Evolutionary conservation across 2,888 invertebrate species (phyloP).

Genomic region (Erebia aethiops): DNA sequence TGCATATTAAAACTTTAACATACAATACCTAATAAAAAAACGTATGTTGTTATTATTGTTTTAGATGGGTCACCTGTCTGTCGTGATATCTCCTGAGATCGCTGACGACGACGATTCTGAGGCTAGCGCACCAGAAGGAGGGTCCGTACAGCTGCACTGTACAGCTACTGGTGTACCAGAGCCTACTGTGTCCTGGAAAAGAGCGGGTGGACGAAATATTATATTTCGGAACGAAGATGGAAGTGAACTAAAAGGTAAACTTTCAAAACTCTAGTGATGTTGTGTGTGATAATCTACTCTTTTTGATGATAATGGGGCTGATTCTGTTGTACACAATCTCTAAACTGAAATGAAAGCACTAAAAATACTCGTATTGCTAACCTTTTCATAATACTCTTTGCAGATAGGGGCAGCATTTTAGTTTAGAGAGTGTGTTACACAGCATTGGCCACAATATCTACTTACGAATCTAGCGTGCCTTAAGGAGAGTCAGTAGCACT

Average conservation of each 20-base stretch:
- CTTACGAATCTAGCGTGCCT: conserved; percentile 87
- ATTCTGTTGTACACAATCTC: no score
- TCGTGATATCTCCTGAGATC: conserved; percentile 94
- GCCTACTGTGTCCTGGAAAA: conserved; percentile 90
- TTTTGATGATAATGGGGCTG: no score
- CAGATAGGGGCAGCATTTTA: no score
- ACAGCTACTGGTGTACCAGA: conserved; percentile 91
- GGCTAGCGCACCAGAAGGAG: conserved; percentile 90
- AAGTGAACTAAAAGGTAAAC: conserved; percentile 86
- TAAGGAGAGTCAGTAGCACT: conserved; percentile 92
- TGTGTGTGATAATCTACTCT: no score
- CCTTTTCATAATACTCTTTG: no score
- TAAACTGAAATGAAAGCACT: no score
- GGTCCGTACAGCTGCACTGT: conserved; percentile 89
- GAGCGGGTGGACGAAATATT: conserved; percentile 90
- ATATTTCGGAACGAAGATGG: conserved; percentile 86
- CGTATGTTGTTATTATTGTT: conserved; percentile 26
- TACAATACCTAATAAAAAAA: no score
- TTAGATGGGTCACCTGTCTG: conserved; percentile 93
- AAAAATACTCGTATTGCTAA: no score
- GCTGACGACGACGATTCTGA: conserved; percentile 84
- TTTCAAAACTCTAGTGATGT: not conserved
- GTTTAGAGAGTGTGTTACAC: no score
- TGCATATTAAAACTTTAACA: no score
- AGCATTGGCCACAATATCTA: conserved; percentile 39